Conservation (phyloP, 2,113 vertebrate species). For the Syngnathus scovelli region DNA sequence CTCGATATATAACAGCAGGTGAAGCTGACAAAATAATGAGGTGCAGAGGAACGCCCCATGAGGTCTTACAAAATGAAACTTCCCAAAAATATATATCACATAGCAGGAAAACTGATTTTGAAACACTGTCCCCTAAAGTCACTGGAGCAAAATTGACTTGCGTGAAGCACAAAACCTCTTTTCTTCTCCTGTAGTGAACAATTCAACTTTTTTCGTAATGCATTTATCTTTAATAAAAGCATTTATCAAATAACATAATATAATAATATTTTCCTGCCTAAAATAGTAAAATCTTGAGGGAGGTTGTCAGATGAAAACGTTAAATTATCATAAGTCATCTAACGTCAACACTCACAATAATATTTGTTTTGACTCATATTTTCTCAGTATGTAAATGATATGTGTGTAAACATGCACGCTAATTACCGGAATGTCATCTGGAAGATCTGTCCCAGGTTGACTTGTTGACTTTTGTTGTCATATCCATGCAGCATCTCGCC, state of each 20-base stretch:
- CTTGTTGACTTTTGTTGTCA: slow-evolving; percentile 89
- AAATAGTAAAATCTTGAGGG: no score
- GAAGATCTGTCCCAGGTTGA: slow-evolving; percentile 94
- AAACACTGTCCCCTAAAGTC: not conserved
- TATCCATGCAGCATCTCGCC: slow-evolving; percentile 81
- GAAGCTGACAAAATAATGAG: slow-evolving; percentile 11
- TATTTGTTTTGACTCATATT: no score
- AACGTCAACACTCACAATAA: no score
- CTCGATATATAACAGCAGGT: slow-evolving; percentile 9
- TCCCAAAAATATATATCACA: not conserved
- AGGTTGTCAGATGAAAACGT: no score
- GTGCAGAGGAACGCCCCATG: not conserved
- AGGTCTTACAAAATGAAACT: not conserved
- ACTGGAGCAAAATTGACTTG: not conserved
- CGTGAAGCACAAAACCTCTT: no score
- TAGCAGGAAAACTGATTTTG: not conserved
- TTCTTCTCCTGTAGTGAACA: no score
- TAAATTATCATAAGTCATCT: no score
- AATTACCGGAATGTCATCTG: slow-evolving; percentile 96
- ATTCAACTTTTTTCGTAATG: no score
- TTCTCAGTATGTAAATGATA: slow-evolving; percentile 23
- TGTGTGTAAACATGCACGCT: slow-evolving; percentile 19
- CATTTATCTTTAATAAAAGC: no score
- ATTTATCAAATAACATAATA: no score
- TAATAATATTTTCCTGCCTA: no score